Evolutionary conservation across 2,888 invertebrate species (phyloP).

Genomic region (Epinotia ramella): DNA sequence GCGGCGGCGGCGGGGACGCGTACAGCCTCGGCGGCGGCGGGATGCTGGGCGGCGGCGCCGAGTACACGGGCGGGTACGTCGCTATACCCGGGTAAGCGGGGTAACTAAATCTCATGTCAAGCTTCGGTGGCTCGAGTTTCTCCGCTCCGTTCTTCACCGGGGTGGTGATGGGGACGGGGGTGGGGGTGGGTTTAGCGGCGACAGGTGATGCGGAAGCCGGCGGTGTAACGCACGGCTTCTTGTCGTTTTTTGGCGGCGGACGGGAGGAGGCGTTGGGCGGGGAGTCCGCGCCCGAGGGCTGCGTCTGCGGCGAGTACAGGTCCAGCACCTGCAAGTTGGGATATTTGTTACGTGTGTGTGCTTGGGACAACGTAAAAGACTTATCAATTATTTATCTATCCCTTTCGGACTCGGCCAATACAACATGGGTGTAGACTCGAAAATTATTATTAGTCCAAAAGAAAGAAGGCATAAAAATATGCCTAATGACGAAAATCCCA

Average conservation of each 20-base stretch:
- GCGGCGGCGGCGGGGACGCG: slow-evolving; percentile 67
- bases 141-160: slow-evolving; percentile 78
- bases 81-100: slow-evolving; percentile 71
- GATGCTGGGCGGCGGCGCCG: slow-evolving; percentile 69
- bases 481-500: too few species aligned
- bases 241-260: slow-evolving; percentile 84
- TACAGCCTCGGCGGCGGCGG: slow-evolving; percentile 68
- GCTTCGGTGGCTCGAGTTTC: slow-evolving; percentile 68
- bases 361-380: too few species aligned
- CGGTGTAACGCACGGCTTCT: slow-evolving; percentile 80
- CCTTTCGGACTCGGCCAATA: too few species aligned
- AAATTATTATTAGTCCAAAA: too few species aligned
- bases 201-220: slow-evolving; percentile 80
- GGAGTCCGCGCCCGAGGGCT: slow-evolving; percentile 87
- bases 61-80: slow-evolving; percentile 75
- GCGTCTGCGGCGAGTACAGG: slow-evolving; percentile 92
- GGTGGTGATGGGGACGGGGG: slow-evolving; percentile 56
- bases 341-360: not conserved
- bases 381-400: too few species aligned
- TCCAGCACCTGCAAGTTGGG: slow-evolving; percentile 88
- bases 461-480: too few species aligned
- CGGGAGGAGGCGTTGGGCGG: slow-evolving; percentile 86
- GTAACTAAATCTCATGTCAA: slow-evolving; percentile 68
- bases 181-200: slow-evolving; percentile 64
- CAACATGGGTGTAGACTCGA: too few species aligned